phyloP scores from a whole-genome alignment of 2,113 vertebrate genomes.

The Pseudorectes ferrugineus region DNA sequence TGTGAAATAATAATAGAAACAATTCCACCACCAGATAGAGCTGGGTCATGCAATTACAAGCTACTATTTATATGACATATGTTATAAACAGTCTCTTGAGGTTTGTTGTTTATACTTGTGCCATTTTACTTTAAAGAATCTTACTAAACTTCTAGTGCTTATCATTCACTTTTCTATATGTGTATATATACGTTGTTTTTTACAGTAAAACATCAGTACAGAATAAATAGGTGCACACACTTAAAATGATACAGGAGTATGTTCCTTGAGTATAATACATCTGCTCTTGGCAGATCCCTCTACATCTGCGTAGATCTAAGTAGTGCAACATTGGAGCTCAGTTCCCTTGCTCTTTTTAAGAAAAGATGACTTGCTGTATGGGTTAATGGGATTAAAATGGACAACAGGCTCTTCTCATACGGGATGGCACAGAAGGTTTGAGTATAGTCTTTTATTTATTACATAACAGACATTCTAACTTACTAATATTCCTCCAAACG shows the following conservation, averaged over 20 bases:
- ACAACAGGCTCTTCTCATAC: background rate
- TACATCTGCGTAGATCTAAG: background rate
- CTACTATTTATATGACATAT: background rate
- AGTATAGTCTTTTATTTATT: slow-evolving; percentile 20
- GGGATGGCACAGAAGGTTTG: background rate
- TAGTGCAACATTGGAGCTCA: background rate
- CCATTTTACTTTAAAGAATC: background rate
- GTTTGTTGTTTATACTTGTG: background rate
- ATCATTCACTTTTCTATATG: background rate
- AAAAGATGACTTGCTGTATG: slow-evolving; percentile 5
- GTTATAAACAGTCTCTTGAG: background rate
- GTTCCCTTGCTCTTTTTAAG: slow-evolving; percentile 26
- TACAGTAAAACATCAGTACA: background rate
- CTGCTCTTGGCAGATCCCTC: slow-evolving; percentile 28
- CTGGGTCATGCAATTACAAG: background rate
- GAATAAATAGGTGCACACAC: background rate
- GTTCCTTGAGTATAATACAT: background rate
- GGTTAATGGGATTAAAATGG: slow-evolving; percentile 37
- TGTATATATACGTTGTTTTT: background rate
- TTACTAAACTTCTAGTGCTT: background rate
- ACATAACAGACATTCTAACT: background rate
- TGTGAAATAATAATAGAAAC: background rate
- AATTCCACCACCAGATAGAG: background rate
- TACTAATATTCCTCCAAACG: background rate
- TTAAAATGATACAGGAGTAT: background rate